Base-by-base conservation (phyloP, 1,140 invertebrate species). In the Bombus affinis region DNA sequence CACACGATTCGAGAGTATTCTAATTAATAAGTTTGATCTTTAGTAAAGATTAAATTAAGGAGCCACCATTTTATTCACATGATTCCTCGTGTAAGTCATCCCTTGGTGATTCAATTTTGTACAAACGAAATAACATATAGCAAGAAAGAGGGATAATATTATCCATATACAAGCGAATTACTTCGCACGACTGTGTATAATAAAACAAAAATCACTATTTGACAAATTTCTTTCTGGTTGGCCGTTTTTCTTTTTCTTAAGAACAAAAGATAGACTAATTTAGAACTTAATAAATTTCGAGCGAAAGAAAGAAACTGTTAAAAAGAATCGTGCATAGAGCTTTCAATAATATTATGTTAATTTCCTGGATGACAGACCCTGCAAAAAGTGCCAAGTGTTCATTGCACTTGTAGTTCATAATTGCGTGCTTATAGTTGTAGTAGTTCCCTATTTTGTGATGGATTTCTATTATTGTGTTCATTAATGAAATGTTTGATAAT, bases 21-120 rank as follows among this genome's bases (percentile, higher is more conserved):
- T 47, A 80, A 37, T 37, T 53, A 80, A 80, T 70, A 57, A 32
- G 53, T 74, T 74, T 8, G n/a, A 44, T 39, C 22, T 53, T 66
- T 22, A 18, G 32, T 39, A 47, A 59, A 6, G 22, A 62, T 65
- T 62, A 39, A 62, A 47, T 47, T 44, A 66, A 65, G 13, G 28
- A 66, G 47, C 18, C 47, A 35, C 2, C 25, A 35, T 32, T 44
- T 35, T 35, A 35, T 74, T 42, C 25, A 9, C 2, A 28, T 6
- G 62, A 62, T 65, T 53, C 44, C 22, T 81, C 59, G 84, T 81
- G 84, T 85, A 53, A 79, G 53, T 78, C 76, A 83, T 91, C 78
- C 86, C 80, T 88, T 68, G 85, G 85, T 81, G 82, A 86, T 88
- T 91, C 86, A 91, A 83, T 91, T 92, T 93, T 92, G 91, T 93